Evolutionary conservation across 2,797 vertebrate species (phyloP).

Genomic region (Simalia tracyae): DNA sequence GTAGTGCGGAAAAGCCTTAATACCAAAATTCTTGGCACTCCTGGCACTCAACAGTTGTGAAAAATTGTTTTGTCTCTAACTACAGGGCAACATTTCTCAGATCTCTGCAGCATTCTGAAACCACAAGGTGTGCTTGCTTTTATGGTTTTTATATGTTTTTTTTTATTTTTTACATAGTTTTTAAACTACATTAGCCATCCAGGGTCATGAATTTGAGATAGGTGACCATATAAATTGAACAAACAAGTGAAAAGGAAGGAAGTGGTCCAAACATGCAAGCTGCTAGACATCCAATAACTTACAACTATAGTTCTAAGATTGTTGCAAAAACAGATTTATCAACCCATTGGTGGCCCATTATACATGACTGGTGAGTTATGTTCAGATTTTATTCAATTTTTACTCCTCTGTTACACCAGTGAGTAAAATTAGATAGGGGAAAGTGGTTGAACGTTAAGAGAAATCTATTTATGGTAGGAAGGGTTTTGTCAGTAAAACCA

Average conservation of each 20-base stretch:
- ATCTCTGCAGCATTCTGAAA: neutral
- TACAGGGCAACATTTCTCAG: neutral
- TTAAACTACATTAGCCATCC: neutral
- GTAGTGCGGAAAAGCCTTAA: neutral
- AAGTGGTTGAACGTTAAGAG: neutral
- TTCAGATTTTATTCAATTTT: neutral
- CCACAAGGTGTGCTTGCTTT: neutral
- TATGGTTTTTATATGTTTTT: neutral
- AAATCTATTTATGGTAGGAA: neutral
- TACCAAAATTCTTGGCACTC: neutral
- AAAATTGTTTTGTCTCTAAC: neutral
- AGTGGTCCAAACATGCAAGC: neutral
- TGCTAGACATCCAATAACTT: neutral
- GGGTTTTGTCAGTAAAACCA: neutral
- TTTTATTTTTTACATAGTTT: neutral
- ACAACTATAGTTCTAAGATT: neutral
- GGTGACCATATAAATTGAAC: neutral
- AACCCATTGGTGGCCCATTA: neutral
- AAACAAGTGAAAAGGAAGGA: neutral
- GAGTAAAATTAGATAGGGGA: neutral
- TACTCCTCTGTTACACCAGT: neutral
- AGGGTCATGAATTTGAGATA: neutral
- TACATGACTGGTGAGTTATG: neutral
- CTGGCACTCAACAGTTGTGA: neutral
- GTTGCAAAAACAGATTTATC: neutral